A percentile compares a stretch with the other conserved stretches of the same genome.
Evolutionary conservation across 2,797 vertebrate genomes (phyloP).

Genomic region (Eulemur rubriventer): DNA sequence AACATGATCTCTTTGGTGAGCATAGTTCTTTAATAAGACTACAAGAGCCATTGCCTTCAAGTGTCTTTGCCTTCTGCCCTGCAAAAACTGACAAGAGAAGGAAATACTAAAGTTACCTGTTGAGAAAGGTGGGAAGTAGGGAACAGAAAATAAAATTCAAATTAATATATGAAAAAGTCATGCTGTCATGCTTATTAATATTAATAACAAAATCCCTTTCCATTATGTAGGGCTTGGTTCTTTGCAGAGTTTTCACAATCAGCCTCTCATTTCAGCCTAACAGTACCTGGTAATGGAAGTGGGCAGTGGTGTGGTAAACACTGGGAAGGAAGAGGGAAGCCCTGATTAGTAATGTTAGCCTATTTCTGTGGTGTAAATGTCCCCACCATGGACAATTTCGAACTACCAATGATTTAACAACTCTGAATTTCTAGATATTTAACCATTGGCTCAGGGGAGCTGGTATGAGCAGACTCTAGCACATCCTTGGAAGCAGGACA

Average conservation of each 20-base stretch:
- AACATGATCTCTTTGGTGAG: not conserved
- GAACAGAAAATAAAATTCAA: constrained; percentile 15
- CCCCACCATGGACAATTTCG: not conserved
- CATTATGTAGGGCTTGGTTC: not conserved
- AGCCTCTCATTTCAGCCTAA: not conserved
- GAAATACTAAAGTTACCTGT: not conserved
- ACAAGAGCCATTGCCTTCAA: not conserved
- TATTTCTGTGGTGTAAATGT: not conserved
- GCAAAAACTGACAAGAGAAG: not conserved
- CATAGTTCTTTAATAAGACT: not conserved
- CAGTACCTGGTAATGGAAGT: not conserved
- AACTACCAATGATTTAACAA: not conserved
- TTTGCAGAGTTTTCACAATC: not conserved
- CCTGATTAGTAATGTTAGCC: not conserved
- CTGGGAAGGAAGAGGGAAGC: not conserved
- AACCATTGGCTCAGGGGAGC: not conserved
- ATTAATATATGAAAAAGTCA: not conserved
- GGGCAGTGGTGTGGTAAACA: not conserved
- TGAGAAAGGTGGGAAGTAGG: not conserved
- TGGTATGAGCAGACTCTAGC: not conserved
- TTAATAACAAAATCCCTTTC: not conserved
- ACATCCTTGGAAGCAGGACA: not conserved
- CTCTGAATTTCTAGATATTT: not conserved
- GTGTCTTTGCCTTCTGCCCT: not conserved
- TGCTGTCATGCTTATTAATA: not conserved